Base-by-base conservation (phyloP, 2,113 vertebrate genomes). In the Prunella fulvescens region DNA sequence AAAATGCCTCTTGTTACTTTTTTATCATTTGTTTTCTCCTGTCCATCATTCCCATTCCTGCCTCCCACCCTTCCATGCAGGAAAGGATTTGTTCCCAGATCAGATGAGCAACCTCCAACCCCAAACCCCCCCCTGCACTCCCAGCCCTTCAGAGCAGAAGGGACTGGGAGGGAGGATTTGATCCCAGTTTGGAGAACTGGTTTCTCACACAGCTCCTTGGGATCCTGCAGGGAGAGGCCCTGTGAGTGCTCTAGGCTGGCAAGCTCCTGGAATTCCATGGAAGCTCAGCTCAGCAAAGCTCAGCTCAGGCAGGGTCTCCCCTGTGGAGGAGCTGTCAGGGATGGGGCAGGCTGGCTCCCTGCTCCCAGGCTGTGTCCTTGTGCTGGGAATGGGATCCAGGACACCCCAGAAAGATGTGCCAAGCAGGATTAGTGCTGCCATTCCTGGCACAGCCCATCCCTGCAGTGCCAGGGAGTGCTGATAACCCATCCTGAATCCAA, bases 181-280 rank as follows among this genome's bases (percentile, higher is more conserved):
- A 47, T 71, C 90, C 85, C 88, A n/a, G 16, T 79, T 86, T 69
- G 79, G 94, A 82, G 80, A 91, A 33, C 72, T 91, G 86, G 67
- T 77, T 94, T 90, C 89, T 90, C 60, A 3, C 53, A 1, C 0
- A 0, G 3, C 17, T 57, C 62, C 80, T 57, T 17, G 50, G 77
- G 84, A 31, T 48, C 40, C 73, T 66, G 7, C 3, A 7, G 47
- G 58, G 44, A 74, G 39, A 72, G 40, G 25, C 33, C 35, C 26
- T 1, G 0, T 19, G 86, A 58, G 69, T 7, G 3, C 13, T 3
- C 37, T 0, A 1, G 35, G 50, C 78, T 70, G 8, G 1, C 0
- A 0, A 73, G 65, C 81, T 71, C 12, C 1, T 29, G 76, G 83
- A 6, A 16, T 80, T 65, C 33, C 66, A 7, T 11, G 25, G 71